Conservation (phyloP, 1,140 invertebrate genomes). For the Zaprionus inermis region DNA sequence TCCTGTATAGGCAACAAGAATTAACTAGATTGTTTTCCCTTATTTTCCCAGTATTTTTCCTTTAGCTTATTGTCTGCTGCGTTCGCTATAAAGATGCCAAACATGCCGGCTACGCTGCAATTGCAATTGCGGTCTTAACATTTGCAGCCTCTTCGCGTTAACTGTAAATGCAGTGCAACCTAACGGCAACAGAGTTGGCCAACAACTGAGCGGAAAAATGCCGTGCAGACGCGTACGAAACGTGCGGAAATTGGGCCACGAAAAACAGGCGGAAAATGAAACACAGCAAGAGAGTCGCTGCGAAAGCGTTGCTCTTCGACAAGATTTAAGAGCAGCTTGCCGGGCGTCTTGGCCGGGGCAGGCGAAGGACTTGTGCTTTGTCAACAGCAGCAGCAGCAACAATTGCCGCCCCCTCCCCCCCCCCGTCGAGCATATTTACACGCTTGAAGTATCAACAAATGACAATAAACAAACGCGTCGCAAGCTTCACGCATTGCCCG, state of each 20-base stretch:
- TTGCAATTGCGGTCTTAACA: neutral
- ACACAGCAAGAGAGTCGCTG: slow-evolving; percentile 12
- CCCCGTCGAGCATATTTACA: slow-evolving; percentile 38
- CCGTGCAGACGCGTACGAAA: neutral
- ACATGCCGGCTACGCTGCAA: too few species aligned
- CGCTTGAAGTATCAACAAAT: slow-evolving; percentile 38
- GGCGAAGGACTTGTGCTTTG: neutral
- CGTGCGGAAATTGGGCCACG: slow-evolving; percentile 24
- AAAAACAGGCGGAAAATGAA: slow-evolving; percentile 37
- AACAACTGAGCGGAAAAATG: slow-evolving; percentile 36
- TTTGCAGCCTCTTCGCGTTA: neutral
- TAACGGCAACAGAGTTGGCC: slow-evolving; percentile 35
- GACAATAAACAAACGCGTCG: slow-evolving; percentile 42
- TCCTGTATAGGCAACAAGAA: too few species aligned
- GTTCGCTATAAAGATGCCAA: too few species aligned
- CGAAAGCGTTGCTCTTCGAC: slow-evolving; percentile 30
- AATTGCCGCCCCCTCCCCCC: slow-evolving; percentile 22
- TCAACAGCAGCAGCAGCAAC: slow-evolving; percentile 24
- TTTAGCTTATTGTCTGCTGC: too few species aligned
- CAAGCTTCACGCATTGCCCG: slow-evolving; percentile 37
- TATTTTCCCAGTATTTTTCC: too few species aligned
- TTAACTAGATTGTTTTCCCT: too few species aligned
- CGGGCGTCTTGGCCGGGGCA: neutral
- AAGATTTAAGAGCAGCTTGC: slow-evolving; percentile 38
- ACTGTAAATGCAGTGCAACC: slow-evolving; percentile 13